Percentiles rank a stretch among this genome's conserved stretches.
These are phyloP conservation scores for Tadarida brasiliensis DNA, from an alignment of 2,797 vertebrate species.

Conservation along the genomic window DNA sequence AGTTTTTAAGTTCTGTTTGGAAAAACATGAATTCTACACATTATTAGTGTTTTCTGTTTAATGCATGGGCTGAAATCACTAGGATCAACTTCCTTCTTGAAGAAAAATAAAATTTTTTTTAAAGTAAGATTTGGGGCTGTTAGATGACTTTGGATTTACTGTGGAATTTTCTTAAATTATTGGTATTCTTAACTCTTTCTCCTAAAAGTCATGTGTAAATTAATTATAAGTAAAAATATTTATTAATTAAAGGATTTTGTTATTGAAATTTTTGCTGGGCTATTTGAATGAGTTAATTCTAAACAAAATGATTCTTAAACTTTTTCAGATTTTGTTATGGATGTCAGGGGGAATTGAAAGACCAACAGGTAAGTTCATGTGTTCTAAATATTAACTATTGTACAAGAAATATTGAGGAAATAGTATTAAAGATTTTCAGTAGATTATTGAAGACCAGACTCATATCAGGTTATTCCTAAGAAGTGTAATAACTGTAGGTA, in stretches of 20 bases:
- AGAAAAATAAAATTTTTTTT: constrained; percentile 8
- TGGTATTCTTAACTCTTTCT: constrained; percentile 11
- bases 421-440: neutral
- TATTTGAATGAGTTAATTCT: constrained; percentile 62
- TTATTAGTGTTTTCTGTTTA: constrained; percentile 89
- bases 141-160: neutral
- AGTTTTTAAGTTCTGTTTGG: constrained; percentile 93
- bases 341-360: constrained; percentile 95
- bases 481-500: neutral
- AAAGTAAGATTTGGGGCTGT: neutral
- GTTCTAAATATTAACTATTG: constrained; percentile 59
- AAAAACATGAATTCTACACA: constrained; percentile 90
- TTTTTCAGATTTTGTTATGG: constrained; percentile 94
- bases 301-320: constrained; percentile 59
- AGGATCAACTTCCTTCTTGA: constrained; percentile 88
- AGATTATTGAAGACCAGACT: constrained; percentile 14
- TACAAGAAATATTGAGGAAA: neutral
- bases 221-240: constrained; percentile 2
- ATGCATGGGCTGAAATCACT: constrained; percentile 88
- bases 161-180: constrained; percentile 37
- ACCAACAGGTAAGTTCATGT: constrained; percentile 93
- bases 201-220: neutral
- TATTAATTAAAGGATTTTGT: constrained; percentile 17
- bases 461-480: neutral
- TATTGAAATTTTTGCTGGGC: constrained; percentile 15